Evolutionary conservation across 2,113 vertebrate genomes (phyloP).

Genomic region (Garra rufa): DNA sequence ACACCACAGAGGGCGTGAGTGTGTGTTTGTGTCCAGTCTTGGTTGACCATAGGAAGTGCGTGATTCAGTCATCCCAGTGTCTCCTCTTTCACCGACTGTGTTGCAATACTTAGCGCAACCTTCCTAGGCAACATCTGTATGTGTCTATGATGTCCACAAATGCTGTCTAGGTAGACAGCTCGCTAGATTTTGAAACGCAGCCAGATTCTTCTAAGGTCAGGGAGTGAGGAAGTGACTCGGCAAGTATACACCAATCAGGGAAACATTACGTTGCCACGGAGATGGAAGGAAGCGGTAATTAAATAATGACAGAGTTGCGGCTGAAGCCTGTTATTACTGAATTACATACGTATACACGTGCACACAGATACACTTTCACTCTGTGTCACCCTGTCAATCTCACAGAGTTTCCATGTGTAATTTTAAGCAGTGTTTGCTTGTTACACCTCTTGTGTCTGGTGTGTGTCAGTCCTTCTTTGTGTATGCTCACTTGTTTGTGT

Average conservation of each 20-base stretch:
- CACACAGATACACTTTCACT: constrained; percentile 53
- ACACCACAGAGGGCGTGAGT: constrained; percentile 45
- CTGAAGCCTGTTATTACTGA: constrained; percentile 46
- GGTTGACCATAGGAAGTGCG: constrained; percentile 29
- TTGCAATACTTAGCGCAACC: not conserved
- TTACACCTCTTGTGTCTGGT: constrained; percentile 7
- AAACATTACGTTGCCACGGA: constrained; percentile 36
- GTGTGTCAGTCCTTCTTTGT: constrained; percentile 31
- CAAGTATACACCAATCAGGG: constrained; percentile 47
- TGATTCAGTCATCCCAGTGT: constrained; percentile 38
- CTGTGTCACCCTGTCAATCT: constrained; percentile 67
- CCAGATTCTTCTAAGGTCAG: constrained; percentile 3
- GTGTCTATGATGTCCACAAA: not conserved
- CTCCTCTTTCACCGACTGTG: constrained; percentile 44
- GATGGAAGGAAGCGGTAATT: constrained; percentile 51
- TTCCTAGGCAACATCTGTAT: not conserved
- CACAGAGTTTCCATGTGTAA: constrained; percentile 30
- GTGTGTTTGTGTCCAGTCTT: constrained; percentile 40
- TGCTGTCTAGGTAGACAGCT: not conserved
- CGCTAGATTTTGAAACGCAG: not conserved
- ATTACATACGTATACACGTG: constrained; percentile 41
- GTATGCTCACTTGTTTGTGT: constrained; percentile 38
- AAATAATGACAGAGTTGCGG: constrained; percentile 51
- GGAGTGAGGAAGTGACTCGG: constrained; percentile 40
- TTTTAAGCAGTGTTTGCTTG: constrained; percentile 10